Base-by-base conservation (phyloP, 2,888 invertebrate genomes). In the Heliconius cydno region DNA sequence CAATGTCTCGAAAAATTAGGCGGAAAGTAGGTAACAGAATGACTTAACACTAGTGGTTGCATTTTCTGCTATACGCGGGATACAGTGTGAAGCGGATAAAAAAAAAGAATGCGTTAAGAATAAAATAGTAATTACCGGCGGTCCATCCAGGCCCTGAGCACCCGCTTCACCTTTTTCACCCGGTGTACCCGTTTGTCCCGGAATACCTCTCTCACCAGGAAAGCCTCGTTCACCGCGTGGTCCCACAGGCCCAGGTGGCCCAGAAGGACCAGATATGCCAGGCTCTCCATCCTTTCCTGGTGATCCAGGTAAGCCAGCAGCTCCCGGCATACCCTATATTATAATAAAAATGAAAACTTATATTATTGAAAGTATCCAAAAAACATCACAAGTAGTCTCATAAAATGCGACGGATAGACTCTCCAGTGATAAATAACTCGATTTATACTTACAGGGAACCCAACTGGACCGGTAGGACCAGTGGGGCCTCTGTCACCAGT, bases 201-300 rank as follows among this genome's bases (percentile, higher is more conserved):
- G 92, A 0, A 96, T 92, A 3, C 98, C 98, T 82, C 97, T 93
- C 87, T 97, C 97, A 9, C 98, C 98, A 6, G 97, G 96, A 87
- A 97, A 97, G 5, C 98, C 98, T 87, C 96, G 90, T 84, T 96
- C 96, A 0, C 97, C 97, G 46, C 96, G 93, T 4, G 96, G 95
- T 15, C 97, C 97, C 2, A 95, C 89, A 0, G 95, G 90, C 0
- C 97, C 97, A 0, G 96, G 91, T 1, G 95, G 94, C 0, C 97
- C 97, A 3, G 94, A 90, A 1, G 96, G 95, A 1, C 98, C 98
- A 77, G 97, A 96, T 19, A 96, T 87, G 1, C 98, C 98, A 3
- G 96, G 91, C 87, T 97, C 97, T 4, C 98, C 98, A 89, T 98
- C 97, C 91, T 98, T 98, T n/a, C 98, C 98, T 1, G 97, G 95